Conservation (phyloP, 1,140 invertebrate genomes). For the Marisa cornuarietis region DNA sequence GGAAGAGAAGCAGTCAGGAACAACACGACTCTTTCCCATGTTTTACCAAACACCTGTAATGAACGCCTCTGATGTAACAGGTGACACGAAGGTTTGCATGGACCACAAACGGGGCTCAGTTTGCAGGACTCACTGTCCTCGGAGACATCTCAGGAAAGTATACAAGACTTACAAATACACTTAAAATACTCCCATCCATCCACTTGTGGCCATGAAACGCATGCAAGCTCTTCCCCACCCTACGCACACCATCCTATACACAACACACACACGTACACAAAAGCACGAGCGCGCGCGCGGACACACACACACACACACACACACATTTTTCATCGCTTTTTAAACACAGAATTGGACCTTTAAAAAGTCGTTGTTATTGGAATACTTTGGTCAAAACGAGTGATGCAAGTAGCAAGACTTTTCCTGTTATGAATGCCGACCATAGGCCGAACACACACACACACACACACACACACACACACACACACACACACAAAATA, state of each 20-base stretch:
- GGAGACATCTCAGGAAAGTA: too few species aligned
- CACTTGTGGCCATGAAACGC: neutral
- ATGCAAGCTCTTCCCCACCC: neutral
- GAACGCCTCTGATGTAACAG: neutral
- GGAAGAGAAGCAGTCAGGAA: too few species aligned
- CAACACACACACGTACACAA: neutral
- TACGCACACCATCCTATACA: neutral
- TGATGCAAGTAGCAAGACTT: neutral
- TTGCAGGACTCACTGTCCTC: too few species aligned
- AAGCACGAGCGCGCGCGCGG: too few species aligned
- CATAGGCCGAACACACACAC: neutral
- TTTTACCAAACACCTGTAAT: neutral
- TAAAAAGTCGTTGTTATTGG: too few species aligned
- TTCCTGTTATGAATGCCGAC: neutral
- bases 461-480: conserved; percentile 5
- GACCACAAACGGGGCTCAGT: neutral
- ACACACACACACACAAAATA: conserved; percentile 8
- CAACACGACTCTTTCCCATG: too few species aligned
- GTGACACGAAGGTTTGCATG: neutral
- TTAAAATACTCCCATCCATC: neutral
- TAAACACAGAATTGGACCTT: too few species aligned
- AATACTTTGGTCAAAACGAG: neutral
- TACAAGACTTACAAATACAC: neutral
- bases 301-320: conserved; percentile 4
- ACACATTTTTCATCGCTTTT: too few species aligned